Evolutionary conservation across 2,888 invertebrate species (phyloP), one percentile per base, ranked within the genome.

Genomic region (Pristionchus maxplancki): DNA sequence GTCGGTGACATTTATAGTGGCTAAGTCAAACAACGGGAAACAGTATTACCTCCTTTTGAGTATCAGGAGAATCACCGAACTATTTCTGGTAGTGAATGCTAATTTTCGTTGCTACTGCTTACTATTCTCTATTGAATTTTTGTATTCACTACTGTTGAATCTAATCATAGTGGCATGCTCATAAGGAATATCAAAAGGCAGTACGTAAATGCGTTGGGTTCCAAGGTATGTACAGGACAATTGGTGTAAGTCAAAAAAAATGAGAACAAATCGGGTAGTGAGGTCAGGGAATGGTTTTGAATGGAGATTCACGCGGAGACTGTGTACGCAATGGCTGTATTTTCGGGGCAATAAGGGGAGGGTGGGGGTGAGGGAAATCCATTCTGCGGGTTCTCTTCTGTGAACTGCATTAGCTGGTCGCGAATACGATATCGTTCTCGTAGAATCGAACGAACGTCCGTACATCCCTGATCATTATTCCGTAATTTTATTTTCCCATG

Each of bases 361-460:
- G 78, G 88, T 67, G 87, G 84, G n/a, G 62, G 82, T 15, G 82
- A 88, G 31, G 87, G 86, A 53, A 53, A 71, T 34, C 64, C 74
- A 44, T 81, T 86, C 83, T 86, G 89, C 82, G 90, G 83, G 84
- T 87, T 78, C 83, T 85, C 83, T 82, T 83, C 58, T 28, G 88
- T 81, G 50, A 67, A 71, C 67, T 53, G 50, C 64, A 71, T 71
- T 8, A 87, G 86, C 34, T 87, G 86, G 94, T 97, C 97, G 95
- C 97, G 97, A 15, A 98, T 96, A 94, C 97, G 97, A 96, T 97
- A 98, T 94, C 97, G 97, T 93, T 97, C 97, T 89, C 97, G 96
- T 92, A 98, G 97, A 95, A 97, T 97, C 3, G 98, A 98, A 90
- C 98, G 96, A 0, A 98, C 98, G 95, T 98, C 98, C 4, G 37